phyloP scores from a whole-genome alignment of 2,797 vertebrate genomes.

The Hephaestus fuliginosus region DNA sequence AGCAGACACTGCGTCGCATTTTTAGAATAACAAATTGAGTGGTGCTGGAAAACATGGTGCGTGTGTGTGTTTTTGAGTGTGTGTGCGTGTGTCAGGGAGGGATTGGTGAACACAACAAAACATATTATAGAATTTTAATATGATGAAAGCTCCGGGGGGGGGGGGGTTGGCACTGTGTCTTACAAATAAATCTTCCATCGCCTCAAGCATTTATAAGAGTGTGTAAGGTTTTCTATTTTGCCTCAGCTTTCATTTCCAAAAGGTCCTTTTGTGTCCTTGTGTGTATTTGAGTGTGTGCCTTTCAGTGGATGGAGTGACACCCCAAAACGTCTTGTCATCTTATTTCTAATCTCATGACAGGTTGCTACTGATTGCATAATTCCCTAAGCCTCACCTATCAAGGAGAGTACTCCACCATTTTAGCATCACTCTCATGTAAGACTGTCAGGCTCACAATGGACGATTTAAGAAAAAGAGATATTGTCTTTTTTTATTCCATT shows the following conservation, averaged over 20 bases:
- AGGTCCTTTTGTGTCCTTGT: constrained; percentile 29
- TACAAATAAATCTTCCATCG: constrained; percentile 72
- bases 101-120: constrained; percentile 62
- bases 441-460: background rate
- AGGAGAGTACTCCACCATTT: background rate
- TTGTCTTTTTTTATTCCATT: background rate
- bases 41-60: constrained; percentile 19
- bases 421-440: background rate
- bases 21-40: constrained; percentile 53
- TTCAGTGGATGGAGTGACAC: constrained; percentile 22
- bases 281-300: constrained; percentile 21
- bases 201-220: constrained; percentile 54
- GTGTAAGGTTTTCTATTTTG: constrained; percentile 51
- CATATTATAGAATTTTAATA: constrained; percentile 74
- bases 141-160: constrained; percentile 67
- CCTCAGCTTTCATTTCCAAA: constrained; percentile 52
- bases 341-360: constrained; percentile 50
- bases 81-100: constrained; percentile 1
- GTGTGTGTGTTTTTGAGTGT: background rate
- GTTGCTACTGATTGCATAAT: constrained; percentile 27
- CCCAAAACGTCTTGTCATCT: constrained; percentile 53
- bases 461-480: background rate
- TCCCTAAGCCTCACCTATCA: constrained; percentile 6
- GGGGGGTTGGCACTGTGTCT: constrained; percentile 56
- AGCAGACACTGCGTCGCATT: constrained; percentile 32